Conservation (phyloP, 2,797 vertebrate genomes). For the Mormyrops attenuatus region DNA sequence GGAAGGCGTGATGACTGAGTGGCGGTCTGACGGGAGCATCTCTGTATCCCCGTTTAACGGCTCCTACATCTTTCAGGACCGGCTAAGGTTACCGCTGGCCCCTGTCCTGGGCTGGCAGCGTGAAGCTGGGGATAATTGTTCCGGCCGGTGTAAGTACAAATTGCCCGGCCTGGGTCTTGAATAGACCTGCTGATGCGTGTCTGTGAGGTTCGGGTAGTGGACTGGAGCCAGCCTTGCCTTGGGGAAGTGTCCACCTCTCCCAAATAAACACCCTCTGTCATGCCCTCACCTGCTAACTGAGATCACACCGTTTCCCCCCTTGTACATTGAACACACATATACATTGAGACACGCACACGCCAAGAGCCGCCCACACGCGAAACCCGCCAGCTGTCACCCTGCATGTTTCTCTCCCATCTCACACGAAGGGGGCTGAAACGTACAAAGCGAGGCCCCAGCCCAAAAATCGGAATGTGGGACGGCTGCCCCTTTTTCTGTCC, state of each 20-base stretch:
- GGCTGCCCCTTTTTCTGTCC: not conserved
- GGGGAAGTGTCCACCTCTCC: constrained; percentile 21
- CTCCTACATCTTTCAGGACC: constrained; percentile 65
- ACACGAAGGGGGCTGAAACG: not conserved
- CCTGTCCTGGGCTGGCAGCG: constrained; percentile 51
- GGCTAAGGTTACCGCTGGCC: constrained; percentile 60
- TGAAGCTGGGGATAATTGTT: constrained; percentile 60
- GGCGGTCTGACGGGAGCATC: not conserved
- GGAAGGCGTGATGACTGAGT: not conserved
- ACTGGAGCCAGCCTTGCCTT: constrained; percentile 30
- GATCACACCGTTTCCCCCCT: not conserved
- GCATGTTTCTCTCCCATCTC: not conserved
- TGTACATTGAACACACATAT: not conserved
- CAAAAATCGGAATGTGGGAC: not conserved
- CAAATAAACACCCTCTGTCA: not conserved
- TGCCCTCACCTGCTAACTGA: not conserved
- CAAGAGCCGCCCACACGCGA: not conserved
- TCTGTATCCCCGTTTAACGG: constrained; percentile 61
- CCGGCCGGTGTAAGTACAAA: constrained; percentile 66
- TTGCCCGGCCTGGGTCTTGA: constrained; percentile 51
- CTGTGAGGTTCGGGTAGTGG: constrained; percentile 37
- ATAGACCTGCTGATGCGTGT: constrained; percentile 54
- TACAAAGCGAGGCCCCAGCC: not conserved
- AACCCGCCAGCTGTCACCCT: not conserved
- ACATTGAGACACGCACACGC: not conserved